Conservation (phyloP, 2,797 vertebrate genomes). For the Valencia hispanica region DNA sequence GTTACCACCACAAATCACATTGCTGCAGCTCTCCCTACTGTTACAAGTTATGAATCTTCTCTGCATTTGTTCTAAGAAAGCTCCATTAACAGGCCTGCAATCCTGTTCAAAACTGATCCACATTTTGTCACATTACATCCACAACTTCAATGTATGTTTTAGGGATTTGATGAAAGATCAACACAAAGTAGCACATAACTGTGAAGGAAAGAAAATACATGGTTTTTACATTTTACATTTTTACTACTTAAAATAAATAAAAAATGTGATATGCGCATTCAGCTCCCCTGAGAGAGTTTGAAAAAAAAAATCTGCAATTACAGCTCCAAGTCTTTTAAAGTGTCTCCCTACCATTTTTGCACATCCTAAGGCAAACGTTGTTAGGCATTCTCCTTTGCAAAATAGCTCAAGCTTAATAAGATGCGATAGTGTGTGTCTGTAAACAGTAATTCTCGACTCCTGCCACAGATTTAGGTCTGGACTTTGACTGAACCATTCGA, state of each 20-base stretch:
- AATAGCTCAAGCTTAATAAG: neutral
- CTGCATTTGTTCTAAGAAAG: neutral
- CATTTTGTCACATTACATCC: too few relatives aligned
- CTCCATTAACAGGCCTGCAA: neutral
- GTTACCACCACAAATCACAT: neutral
- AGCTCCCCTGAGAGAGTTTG: neutral
- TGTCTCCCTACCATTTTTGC: neutral
- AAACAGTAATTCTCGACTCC: neutral
- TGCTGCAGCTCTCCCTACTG: neutral
- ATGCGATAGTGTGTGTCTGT: neutral
- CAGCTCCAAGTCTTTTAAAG: neutral
- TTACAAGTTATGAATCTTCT: neutral
- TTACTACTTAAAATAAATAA: neutral
- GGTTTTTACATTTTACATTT: neutral
- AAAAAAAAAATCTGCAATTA: neutral
- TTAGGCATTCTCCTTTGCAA: neutral
- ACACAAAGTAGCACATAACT: neutral
- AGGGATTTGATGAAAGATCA: neutral
- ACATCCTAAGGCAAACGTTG: neutral
- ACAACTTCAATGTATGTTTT: neutral
- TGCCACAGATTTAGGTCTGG: neutral
- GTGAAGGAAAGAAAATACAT: neutral
- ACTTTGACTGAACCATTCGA: neutral
- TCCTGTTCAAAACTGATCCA: too few relatives aligned
- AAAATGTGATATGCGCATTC: neutral